These are phyloP conservation scores for Blera fallax DNA, from an alignment of 2,888 invertebrate species.

Conservation along the genomic window DNA sequence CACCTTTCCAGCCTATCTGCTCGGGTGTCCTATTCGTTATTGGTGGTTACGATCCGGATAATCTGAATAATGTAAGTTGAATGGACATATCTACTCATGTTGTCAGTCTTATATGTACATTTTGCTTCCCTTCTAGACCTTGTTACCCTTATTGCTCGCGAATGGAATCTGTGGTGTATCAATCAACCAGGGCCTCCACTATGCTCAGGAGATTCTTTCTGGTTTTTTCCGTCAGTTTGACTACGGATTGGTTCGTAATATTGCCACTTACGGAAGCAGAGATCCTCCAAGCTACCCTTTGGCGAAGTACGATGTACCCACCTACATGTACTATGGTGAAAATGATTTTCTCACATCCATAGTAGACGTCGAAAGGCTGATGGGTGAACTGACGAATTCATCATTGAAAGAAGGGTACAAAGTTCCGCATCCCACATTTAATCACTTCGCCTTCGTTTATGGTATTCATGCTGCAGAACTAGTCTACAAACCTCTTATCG, in stretches of 20 bases:
- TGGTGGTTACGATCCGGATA: constrained; percentile 76
- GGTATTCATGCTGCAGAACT: constrained; percentile 75
- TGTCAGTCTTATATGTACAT: no score
- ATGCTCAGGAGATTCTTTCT: constrained; percentile 77
- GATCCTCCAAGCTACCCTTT: constrained; percentile 74
- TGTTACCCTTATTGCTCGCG: constrained; percentile 76
- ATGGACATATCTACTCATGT: neutral
- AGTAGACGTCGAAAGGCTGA: constrained; percentile 75
- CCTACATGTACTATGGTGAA: constrained; percentile 77
- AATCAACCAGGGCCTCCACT: constrained; percentile 76
- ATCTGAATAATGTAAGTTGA: constrained; percentile 72
- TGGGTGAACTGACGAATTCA: constrained; percentile 69
- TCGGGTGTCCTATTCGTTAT: constrained; percentile 75
- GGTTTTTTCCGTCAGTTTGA: constrained; percentile 76
- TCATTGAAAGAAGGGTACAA: constrained; percentile 73
- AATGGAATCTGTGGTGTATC: constrained; percentile 74
- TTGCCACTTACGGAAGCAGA: constrained; percentile 73
- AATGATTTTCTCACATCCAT: constrained; percentile 77
- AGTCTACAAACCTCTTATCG: constrained; percentile 76
- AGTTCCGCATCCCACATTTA: constrained; percentile 76
- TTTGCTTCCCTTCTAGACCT: constrained; percentile 52
- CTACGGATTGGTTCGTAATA: constrained; percentile 75
- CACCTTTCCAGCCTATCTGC: constrained; percentile 73
- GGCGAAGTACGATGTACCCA: constrained; percentile 74
- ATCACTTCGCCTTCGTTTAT: constrained; percentile 78